These are phyloP conservation scores for Phrixothrix hirtus DNA, from an alignment of 2,888 invertebrate genomes.

Conservation along the genomic window DNA sequence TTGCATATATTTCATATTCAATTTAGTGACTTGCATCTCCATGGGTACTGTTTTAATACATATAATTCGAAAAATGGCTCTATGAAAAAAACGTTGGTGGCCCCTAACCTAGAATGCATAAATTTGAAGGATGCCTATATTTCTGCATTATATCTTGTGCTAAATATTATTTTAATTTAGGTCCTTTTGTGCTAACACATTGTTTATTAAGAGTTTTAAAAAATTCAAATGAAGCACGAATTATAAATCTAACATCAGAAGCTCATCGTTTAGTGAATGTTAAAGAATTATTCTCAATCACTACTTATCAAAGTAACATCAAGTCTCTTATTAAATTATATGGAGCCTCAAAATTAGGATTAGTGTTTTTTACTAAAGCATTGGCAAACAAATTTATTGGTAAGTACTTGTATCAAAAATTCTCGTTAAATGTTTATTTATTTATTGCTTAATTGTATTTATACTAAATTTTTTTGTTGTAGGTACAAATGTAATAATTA, in stretches of 20 bases:
- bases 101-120: no score
- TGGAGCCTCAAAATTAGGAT: slow-evolving; percentile 52
- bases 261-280: slow-evolving; percentile 51
- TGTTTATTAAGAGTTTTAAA: slow-evolving; percentile 54
- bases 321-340: slow-evolving; percentile 51
- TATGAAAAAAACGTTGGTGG: no score
- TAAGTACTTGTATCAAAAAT: no score
- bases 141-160: no score
- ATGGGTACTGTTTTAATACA: no score
- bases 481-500: slow-evolving; percentile 53
- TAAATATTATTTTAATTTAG: slow-evolving; percentile 41
- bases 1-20: no score
- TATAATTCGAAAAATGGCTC: no score
- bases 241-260: slow-evolving; percentile 58
- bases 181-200: slow-evolving; percentile 57
- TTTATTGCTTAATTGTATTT: no score
- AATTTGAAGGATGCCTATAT: no score
- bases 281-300: slow-evolving; percentile 48
- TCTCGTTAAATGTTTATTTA: no score
- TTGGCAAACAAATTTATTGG: slow-evolving; percentile 48
- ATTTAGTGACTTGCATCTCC: no score
- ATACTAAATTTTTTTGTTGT: slow-evolving; percentile 35
- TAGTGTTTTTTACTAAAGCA: slow-evolving; percentile 51
- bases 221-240: slow-evolving; percentile 52
- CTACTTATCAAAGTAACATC: slow-evolving; percentile 44